Base-by-base conservation (phyloP, 2,888 invertebrate species). In the Amphipoea lucens region DNA sequence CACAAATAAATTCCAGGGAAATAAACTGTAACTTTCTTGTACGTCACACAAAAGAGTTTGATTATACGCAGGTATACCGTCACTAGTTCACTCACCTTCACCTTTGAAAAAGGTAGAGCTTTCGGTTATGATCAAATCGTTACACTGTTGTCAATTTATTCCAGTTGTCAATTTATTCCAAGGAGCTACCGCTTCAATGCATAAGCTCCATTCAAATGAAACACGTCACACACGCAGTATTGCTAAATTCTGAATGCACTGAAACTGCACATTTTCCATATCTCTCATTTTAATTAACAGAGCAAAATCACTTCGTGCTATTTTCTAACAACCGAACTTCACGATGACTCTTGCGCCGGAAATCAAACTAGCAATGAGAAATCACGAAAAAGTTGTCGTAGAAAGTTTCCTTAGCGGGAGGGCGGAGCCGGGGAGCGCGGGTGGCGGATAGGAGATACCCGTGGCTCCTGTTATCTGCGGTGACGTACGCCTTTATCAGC, bases 401-500 rank as follows among this genome's bases (percentile, higher is more conserved):
- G 87, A 89, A 85, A 85, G 63, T 82, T 78, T 72, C 23, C 69
- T 73, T 60, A 71, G 62, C 14, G 57, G 29, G 77, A 75, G 71
- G 74, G 83, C 54, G 73, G 67, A 60, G 68, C 14, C 42, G 63
- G 74, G 73, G 79, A 63, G 83, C 60, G 74, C 69, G 78, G 74
- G 60, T 76, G 60, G 63, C 63, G 70, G 74, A 57, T 80, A 75
- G 84, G 79, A 79, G 67, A 75, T 74, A 82, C 73, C 74, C 73
- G 76, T 74, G 74, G 65, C 76, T 77, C 62, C 65, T 79, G 76
- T 87, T 88, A 89, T 87, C 87, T 74, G 54, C 73, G 79, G 88
- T 93, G 92, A 92, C 92, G 93, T 92, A 88, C 91, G 69, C 79
- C 74, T 84, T 92, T 94, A 94, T 93, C 92, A 79, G 83, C 74